A percentile compares a stretch with the other conserved stretches of the same genome.
phyloP scores from a whole-genome alignment of 2,113 vertebrate species.

The Panthera leo region DNA sequence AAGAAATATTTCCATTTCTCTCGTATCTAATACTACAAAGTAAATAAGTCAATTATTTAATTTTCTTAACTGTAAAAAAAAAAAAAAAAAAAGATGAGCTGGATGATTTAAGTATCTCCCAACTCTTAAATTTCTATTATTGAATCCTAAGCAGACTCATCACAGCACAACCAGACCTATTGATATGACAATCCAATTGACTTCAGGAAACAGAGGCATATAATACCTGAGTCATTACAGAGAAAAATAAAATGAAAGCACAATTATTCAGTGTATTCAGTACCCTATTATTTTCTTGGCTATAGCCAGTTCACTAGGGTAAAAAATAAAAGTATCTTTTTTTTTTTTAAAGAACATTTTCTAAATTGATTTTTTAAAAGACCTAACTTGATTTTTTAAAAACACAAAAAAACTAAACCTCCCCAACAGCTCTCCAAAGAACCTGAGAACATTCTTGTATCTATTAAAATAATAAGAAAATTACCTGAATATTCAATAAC shows the following conservation, averaged over 20 bases:
- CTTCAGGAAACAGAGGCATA: background rate
- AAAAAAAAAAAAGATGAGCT: background rate
- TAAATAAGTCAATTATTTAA: background rate
- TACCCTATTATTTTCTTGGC: background rate
- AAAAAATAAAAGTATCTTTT: background rate
- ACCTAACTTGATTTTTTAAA: background rate
- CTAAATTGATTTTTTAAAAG: background rate
- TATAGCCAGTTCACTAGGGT: background rate
- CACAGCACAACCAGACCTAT: background rate
- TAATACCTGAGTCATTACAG: background rate
- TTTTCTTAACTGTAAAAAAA: background rate
- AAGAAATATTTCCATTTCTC: conserved; percentile 11
- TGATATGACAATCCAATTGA: background rate
- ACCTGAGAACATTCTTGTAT: background rate
- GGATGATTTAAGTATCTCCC: background rate
- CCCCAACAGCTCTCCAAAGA: background rate
- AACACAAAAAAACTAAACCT: background rate
- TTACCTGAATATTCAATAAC: conserved; percentile 99
- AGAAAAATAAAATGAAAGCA: conserved; percentile 7
- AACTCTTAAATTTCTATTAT: background rate
- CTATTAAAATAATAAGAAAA: background rate
- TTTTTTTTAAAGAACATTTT: background rate
- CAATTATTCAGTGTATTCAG: background rate
- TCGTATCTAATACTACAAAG: background rate
- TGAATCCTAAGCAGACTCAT: background rate